Percentiles rank a stretch among this genome's conserved stretches.
phyloP scores from a whole-genome alignment of 1,140 invertebrate species.

The Pseudachorutes palmiensis region DNA sequence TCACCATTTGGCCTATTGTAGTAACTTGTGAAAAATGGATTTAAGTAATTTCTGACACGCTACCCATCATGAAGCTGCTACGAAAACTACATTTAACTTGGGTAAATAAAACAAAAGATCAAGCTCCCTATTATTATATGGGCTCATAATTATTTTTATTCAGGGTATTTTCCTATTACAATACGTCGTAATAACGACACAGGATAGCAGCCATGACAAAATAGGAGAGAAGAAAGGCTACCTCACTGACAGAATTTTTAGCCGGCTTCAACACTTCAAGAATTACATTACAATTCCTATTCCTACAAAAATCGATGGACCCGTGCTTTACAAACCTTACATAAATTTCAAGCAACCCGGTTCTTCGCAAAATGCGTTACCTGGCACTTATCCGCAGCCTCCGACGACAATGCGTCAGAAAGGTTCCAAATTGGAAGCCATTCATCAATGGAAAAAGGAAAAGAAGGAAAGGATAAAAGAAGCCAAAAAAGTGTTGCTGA shows the following conservation, averaged over 20 bases:
- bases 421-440: not conserved
- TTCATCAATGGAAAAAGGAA: not conserved
- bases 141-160: too few species aligned
- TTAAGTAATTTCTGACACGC: too few species aligned
- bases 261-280: not conserved
- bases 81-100: too few species aligned
- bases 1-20: too few species aligned
- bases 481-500: not conserved
- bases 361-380: not conserved
- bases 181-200: too few species aligned
- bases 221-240: too few species aligned
- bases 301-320: not conserved
- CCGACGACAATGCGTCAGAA: not conserved
- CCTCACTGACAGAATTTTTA: not conserved
- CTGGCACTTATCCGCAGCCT: not conserved
- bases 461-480: not conserved
- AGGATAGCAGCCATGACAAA: too few species aligned
- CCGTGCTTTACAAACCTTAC: not conserved
- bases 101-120: too few species aligned
- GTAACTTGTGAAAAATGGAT: too few species aligned
- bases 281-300: not conserved
- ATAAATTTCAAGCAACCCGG: not conserved
- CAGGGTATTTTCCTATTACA: too few species aligned
- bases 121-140: too few species aligned
- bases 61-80: too few species aligned